These are phyloP conservation scores for Podocnemis expansa DNA, from an alignment of 2,113 vertebrate species.

Conservation along the genomic window DNA sequence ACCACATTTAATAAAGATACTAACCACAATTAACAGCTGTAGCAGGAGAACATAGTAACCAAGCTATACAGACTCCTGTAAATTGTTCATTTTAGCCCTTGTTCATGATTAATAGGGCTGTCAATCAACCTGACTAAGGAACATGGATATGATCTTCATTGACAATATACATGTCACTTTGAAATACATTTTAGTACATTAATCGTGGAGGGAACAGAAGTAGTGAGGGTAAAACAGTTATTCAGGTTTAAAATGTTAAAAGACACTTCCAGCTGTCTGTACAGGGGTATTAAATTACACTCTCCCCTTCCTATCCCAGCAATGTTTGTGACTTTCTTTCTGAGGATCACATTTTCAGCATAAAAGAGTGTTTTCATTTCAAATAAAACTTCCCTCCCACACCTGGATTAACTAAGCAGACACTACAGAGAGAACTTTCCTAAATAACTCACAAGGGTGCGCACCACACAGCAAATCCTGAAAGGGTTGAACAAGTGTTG, in stretches of 20 bases:
- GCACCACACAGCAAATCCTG: background rate
- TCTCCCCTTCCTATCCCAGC: background rate
- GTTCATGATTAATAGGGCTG: slow-evolving; percentile 44
- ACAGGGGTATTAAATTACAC: background rate
- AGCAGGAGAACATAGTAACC: background rate
- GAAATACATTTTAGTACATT: slow-evolving; percentile 6
- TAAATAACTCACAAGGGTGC: background rate
- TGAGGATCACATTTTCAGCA: background rate
- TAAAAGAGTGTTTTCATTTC: background rate
- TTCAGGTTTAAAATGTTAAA: slow-evolving; percentile 19
- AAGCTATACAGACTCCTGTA: background rate
- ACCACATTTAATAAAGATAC: background rate
- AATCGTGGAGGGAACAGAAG: background rate
- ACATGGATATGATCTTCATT: background rate
- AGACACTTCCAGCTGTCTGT: background rate
- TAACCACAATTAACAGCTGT: slow-evolving; percentile 6
- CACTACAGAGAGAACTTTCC: background rate
- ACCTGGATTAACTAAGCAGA: background rate
- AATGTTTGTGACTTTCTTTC: background rate
- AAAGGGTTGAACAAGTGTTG: background rate
- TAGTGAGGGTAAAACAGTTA: slow-evolving; percentile 28
- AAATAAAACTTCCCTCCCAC: background rate
- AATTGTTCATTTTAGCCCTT: slow-evolving; percentile 30
- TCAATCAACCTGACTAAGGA: background rate
- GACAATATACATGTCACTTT: slow-evolving; percentile 22